Percentiles rank a stretch among this genome's conserved stretches.
Evolutionary conservation across 2,888 invertebrate species (phyloP).

Genomic region (Sesamia inferens): DNA sequence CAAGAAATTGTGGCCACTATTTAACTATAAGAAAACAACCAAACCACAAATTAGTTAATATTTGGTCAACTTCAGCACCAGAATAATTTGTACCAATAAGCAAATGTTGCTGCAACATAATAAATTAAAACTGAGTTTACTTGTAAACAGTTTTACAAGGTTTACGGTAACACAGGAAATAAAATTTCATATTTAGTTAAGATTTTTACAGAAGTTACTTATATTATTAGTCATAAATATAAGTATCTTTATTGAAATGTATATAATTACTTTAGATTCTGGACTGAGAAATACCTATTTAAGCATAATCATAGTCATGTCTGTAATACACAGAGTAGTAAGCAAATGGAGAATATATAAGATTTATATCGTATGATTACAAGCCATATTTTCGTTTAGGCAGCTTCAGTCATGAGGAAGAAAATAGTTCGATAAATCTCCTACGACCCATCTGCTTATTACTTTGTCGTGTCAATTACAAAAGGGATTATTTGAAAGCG

Average conservation of each 20-base stretch:
- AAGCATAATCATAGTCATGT: constrained; percentile 35
- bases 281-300: constrained; percentile 25
- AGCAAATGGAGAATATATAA: constrained; percentile 32
- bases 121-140: constrained; percentile 5
- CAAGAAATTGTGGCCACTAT: background rate
- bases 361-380: background rate
- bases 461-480: constrained; percentile 24
- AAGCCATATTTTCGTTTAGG: constrained; percentile 1
- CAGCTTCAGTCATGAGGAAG: background rate
- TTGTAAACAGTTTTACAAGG: constrained; percentile 4
- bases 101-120: constrained; percentile 35
- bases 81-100: constrained; percentile 51
- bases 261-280: constrained; percentile 16
- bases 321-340: constrained; percentile 18
- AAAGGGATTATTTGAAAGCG: constrained; percentile 89
- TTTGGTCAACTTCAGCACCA: constrained; percentile 64
- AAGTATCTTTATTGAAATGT: constrained; percentile 22
- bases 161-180: background rate
- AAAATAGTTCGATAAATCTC: background rate
- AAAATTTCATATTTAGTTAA: background rate
- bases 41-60: constrained; percentile 29
- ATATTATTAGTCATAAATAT: constrained; percentile 5
- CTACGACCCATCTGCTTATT: constrained; percentile 21
- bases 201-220: too few species aligned
- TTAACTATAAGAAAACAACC: constrained; percentile 12